Conservation (phyloP, 2,797 vertebrate genomes). For the Coreius guichenoti region DNA sequence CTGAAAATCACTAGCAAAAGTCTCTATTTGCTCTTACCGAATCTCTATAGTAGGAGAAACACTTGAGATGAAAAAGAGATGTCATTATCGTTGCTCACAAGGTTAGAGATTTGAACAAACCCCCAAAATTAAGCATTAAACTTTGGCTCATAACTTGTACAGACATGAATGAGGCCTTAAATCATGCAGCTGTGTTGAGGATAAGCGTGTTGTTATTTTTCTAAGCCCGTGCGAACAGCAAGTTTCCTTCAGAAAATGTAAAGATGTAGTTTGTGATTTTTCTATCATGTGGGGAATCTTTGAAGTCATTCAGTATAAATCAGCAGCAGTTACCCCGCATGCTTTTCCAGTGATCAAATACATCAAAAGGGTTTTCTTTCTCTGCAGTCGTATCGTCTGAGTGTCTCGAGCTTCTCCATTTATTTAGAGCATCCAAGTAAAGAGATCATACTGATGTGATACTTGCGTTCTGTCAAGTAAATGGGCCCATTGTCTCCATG, state of each 20-base stretch:
- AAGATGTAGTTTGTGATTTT: background rate
- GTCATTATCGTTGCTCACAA: background rate
- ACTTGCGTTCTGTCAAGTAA: conserved; percentile 14
- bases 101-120: background rate
- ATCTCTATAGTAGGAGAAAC: background rate
- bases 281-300: background rate
- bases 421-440: conserved; percentile 15
- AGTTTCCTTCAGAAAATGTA: conserved; percentile 1
- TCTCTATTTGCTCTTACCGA: background rate
- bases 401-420: background rate
- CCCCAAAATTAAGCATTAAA: background rate
- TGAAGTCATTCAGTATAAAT: conserved; percentile 28
- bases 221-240: background rate
- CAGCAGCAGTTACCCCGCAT: background rate
- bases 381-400: conserved; percentile 2
- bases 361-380: conserved; percentile 26
- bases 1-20: background rate
- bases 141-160: background rate
- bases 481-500: conserved; percentile 25
- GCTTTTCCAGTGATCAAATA: conserved; percentile 17
- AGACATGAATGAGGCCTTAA: background rate
- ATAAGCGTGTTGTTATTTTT: background rate
- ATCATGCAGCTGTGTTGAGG: background rate
- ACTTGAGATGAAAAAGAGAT: background rate
- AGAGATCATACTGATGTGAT: conserved; percentile 24